phyloP scores from a whole-genome alignment of 2,797 vertebrate species.

The Notolabrus celidotus region DNA sequence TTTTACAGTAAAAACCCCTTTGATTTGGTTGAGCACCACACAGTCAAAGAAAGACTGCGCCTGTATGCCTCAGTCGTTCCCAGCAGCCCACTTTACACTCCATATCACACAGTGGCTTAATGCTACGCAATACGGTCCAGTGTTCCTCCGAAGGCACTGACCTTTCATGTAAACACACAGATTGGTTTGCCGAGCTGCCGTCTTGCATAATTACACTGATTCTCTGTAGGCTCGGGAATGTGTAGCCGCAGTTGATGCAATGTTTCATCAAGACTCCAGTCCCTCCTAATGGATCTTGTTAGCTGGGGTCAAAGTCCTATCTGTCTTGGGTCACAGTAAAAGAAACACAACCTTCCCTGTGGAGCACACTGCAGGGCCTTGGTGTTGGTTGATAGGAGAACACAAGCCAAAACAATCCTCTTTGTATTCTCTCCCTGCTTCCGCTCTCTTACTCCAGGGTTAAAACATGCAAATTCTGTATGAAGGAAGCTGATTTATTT shows the following conservation, averaged over 20 bases:
- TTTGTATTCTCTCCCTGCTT: conserved; percentile 19
- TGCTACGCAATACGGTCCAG: conserved; percentile 55
- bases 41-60: conserved; percentile 20
- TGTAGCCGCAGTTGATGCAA: conserved; percentile 36
- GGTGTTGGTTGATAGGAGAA: conserved; percentile 46
- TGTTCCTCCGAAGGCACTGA: conserved; percentile 65
- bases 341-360: conserved; percentile 57
- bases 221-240: conserved; percentile 51
- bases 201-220: conserved; percentile 69
- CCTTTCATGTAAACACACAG: conserved; percentile 72
- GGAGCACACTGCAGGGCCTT: conserved; percentile 35
- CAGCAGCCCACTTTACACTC: conserved; percentile 68
- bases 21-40: conserved; percentile 46
- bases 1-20: conserved; percentile 43
- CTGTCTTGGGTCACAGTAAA: conserved; percentile 50
- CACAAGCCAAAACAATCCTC: conserved; percentile 38
- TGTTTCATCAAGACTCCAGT: conserved; percentile 50
- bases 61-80: conserved; percentile 58
- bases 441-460: conserved; percentile 57
- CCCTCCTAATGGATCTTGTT: conserved; percentile 67
- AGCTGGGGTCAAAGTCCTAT: conserved; percentile 67
- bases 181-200: conserved; percentile 63
- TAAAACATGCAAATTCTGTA: conserved; percentile 74
- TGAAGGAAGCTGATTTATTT: conserved; percentile 71
- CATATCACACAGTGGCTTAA: conserved; percentile 69